Evolutionary conservation across 1,140 invertebrate genomes (phyloP), one percentile per base, ranked within the genome.

Genomic region (Melitaea cinxia): DNA sequence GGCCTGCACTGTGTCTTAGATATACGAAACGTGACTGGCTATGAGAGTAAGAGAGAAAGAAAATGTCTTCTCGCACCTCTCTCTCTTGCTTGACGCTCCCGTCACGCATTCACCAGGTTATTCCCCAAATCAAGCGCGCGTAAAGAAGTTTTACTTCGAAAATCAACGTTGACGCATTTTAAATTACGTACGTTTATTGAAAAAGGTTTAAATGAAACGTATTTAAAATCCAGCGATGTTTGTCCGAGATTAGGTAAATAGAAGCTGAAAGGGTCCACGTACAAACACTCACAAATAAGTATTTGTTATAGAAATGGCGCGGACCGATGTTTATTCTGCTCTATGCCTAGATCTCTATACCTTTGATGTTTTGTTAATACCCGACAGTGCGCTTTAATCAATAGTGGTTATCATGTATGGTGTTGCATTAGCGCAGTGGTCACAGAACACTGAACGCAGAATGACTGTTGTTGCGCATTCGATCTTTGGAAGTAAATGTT

Each of bases 241-340:
- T 19, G 39, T 19, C 39, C 15, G 39, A 45, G 39, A 45, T 45
- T 45, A 45, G 39, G 39, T 45, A 45, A 45, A 45, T 45, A 45
- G 19, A 45, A 19, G 39, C 19, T 45, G 19, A 45, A 45, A 45
- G 39, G 39, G 39, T 45, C 17, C 39, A 19, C n/a, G 39, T 17
- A 45, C 15, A 45, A 45, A 19, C 39, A 17, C 39, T 24, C 24
- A 47, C 56, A 14, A 58, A 58, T 42, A 39, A 17, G 56, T 63
- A 24, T 63, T 55, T 30, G 60, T 47, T 55, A 63, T 55, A 33
- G 60, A 28, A 58, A 58, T 58, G 39, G 56, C 56, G 37, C 45
- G 56, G 35, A 45, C 60, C 15, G 39, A 21, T 63, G 52, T 63
- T 63, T 63, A 63, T 28, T 45, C 60, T 63, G 60, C 52, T 54